Evolutionary conservation across 2,797 vertebrate genomes (phyloP), one percentile per base, ranked within the genome.

Genomic region (Cyprinodon diabolis): DNA sequence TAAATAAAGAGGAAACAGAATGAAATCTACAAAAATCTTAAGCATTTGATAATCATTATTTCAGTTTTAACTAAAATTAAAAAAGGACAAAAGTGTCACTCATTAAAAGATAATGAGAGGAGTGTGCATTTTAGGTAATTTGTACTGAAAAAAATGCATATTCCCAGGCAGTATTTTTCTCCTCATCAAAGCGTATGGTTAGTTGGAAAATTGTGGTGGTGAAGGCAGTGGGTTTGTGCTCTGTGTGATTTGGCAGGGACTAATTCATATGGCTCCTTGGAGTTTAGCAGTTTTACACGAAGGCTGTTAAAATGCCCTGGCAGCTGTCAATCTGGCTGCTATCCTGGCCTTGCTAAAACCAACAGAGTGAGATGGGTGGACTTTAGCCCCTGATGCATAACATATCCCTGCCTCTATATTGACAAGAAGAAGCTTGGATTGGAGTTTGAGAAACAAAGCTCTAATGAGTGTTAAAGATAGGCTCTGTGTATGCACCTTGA

Each of bases 271-370:
- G 87, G 80, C 81, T 87, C 82, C 79, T 87, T 81, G 45, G 89
- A 89, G 88, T 92, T 92, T 86, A 89, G 74, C 90, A 91, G 86
- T 92, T 94, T 91, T 89, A 86, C 92, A 93, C 91, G 79, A 90
- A 87, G 89, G 88, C 90, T 89, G 91, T 89, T 89, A 86, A 89
- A 93, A 92, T 87, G 81, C 87, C 89, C 90, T 87, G 87, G 90
- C 91, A 94, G 91, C 90, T 94, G 94, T 93, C 91, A 88, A 85
- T 87, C 92, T 92, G 92, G 85, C 93, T 89, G 87, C 88, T 81
- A 82, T 86, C 76, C 87, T 90, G 87, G 89, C 93, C 90, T 93
- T 91, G 91, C 93, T 94, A 92, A 90, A 92, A 87, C 83, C 77
- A 78, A 79, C 77, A 85, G 66, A 86, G 79, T 52, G 77, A 80